Evolutionary conservation across 2,113 vertebrate genomes (phyloP).

Genomic region (Sander vitreus): DNA sequence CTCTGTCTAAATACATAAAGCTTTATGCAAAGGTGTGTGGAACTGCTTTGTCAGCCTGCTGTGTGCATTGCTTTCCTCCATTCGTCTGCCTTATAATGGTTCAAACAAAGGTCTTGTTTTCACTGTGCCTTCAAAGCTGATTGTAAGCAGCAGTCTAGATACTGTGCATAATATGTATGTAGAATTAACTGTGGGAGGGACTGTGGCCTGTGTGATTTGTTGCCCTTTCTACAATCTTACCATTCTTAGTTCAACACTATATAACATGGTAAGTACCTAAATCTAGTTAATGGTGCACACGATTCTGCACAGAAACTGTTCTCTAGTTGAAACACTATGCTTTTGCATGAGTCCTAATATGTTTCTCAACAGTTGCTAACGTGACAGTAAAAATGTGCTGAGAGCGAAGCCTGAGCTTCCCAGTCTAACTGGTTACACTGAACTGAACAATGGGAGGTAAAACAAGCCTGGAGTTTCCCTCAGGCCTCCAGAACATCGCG

Average conservation of each 20-base stretch:
- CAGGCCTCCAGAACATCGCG: slow-evolving; percentile 62
- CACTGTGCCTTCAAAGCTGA: slow-evolving; percentile 3
- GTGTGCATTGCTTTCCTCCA: slow-evolving; percentile 48
- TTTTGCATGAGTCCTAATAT: neutral
- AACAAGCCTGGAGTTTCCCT: slow-evolving; percentile 74
- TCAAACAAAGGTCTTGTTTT: slow-evolving; percentile 47
- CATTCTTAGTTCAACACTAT: neutral
- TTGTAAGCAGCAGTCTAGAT: slow-evolving; percentile 7
- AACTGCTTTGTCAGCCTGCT: slow-evolving; percentile 10
- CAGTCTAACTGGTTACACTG: slow-evolving; percentile 63
- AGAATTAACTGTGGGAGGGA: slow-evolving; percentile 10
- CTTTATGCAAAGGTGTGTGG: neutral
- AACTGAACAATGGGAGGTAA: slow-evolving; percentile 68
- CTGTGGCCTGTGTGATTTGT: neutral
- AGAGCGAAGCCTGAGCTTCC: slow-evolving; percentile 49
- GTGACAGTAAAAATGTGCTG: slow-evolving; percentile 36
- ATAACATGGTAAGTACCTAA: neutral
- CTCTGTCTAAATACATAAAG: neutral
- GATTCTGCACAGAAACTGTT: neutral
- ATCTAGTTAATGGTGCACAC: neutral
- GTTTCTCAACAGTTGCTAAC: slow-evolving; percentile 29
- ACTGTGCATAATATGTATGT: slow-evolving; percentile 9
- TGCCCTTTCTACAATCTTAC: neutral
- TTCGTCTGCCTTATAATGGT: slow-evolving; percentile 40
- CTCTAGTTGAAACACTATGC: neutral